phyloP scores from a whole-genome alignment of 1,140 invertebrate genomes.

The Heliconius hewitsoni region DNA sequence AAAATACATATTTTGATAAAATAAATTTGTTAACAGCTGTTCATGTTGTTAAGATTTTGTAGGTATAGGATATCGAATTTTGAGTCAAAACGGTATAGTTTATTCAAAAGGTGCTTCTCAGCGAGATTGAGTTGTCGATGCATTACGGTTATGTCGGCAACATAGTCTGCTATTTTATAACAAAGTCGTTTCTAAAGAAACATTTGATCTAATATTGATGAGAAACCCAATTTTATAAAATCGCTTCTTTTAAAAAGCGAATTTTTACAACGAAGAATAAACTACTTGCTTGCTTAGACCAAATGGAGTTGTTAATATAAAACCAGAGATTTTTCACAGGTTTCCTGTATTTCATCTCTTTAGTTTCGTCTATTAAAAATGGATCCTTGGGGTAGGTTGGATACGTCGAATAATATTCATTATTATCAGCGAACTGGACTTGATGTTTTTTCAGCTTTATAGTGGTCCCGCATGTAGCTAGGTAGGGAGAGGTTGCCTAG shows the following conservation, averaged over 20 bases:
- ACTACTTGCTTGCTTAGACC: background rate
- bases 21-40: background rate
- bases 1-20: background rate
- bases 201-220: conserved; percentile 12
- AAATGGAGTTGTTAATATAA: background rate
- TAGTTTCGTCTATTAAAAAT: background rate
- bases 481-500: too few species aligned
- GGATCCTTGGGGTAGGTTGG: too few species aligned
- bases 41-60: background rate
- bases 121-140: conserved; percentile 12
- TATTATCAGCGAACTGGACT: too few species aligned
- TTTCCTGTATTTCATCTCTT: background rate
- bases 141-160: conserved; percentile 12
- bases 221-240: conserved; percentile 1
- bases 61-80: background rate
- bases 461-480: too few species aligned
- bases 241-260: conserved; percentile 4
- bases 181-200: conserved; percentile 13
- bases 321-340: background rate
- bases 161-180: conserved; percentile 9
- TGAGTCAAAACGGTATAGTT: background rate
- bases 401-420: too few species aligned
- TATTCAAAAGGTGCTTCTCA: conserved; percentile 2
- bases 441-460: too few species aligned
- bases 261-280: background rate